Evolutionary conservation across 2,888 invertebrate genomes (phyloP), one percentile per base, ranked within the genome.

Genomic region (Euspilapteryx auroguttella): DNA sequence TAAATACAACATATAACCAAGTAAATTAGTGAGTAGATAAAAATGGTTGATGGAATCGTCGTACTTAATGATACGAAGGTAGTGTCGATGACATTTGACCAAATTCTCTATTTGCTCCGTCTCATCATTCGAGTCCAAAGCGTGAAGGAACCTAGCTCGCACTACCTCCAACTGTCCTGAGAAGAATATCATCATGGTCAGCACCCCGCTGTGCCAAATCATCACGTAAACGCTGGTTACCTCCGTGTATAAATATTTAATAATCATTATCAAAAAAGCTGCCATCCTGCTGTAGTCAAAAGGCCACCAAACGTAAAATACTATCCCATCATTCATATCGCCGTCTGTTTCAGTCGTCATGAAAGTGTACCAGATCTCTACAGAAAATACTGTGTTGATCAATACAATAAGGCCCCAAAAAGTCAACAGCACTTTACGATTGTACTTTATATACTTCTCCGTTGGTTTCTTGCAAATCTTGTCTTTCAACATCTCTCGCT

Each of bases 181-280:
- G 25, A 63, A 56, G 34, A 61, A 64, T 30, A 65, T 59, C 63
- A 66, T 59, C 3, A 56, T 46, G 0, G 59, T 41, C 0, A 55
- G 45, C 1, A 55, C 53, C 4, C 55, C 38, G 20, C 55, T 54
- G 28, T 66, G 65, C 65, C 64, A 66, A 9, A 44, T 42, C 4
- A 62, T 40, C 2, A 64, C 44, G 27, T 57, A 62, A 0, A 44
- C 38, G 25, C 54, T 57, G n/a, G 57, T 47, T 15, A 50, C 37
- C 12, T 53, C 30, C 7, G 59, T 63, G 5, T 58, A 32, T 2
- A 59, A 20, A 2, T 53, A 55, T 34, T 66, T 61, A 17, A 58
- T 44, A 1, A 33, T 21, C 55, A 64, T 55, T 2, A 51, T 49
- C 1, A 36, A 63, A 36, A 63, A 64, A 1, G 58, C 62, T 0